Percentiles rank a stretch among this genome's conserved stretches.
Evolutionary conservation across 92 coral and sea anemone species (phyloP).

Genomic region (Metridium senile): DNA sequence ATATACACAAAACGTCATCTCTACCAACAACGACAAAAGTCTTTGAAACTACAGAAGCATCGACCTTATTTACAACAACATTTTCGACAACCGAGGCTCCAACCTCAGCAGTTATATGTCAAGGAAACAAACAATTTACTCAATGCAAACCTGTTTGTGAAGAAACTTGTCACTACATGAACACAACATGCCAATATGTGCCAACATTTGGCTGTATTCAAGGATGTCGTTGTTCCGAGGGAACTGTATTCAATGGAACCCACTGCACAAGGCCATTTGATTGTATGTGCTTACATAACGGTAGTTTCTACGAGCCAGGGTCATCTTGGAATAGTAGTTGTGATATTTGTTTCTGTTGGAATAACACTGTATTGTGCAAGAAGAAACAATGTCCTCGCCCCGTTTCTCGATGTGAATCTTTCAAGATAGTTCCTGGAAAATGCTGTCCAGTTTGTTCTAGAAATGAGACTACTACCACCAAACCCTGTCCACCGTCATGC

Average conservation of each 20-base stretch:
- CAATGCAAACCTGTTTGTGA: constrained; percentile 68
- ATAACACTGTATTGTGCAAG: constrained; percentile 68
- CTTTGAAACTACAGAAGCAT: background rate
- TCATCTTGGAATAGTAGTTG: constrained; percentile 74
- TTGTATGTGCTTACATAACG: constrained; percentile 64
- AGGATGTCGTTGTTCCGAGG: constrained; percentile 75
- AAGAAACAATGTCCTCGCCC: constrained; percentile 61
- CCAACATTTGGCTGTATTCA: constrained; percentile 42
- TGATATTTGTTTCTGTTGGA: constrained; percentile 79
- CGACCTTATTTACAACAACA: background rate
- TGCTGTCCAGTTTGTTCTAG: constrained; percentile 71
- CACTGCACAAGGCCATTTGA: constrained; percentile 74
- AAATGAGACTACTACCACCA: constrained; percentile 22
- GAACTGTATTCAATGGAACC: constrained; percentile 81
- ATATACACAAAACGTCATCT: background rate
- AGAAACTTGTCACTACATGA: constrained; percentile 76
- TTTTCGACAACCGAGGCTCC: constrained; percentile 18
- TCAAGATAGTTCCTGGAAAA: constrained; percentile 49
- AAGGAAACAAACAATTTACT: constrained; percentile 48
- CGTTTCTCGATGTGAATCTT: constrained; percentile 45
- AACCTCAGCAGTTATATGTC: constrained; percentile 32
- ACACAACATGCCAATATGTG: constrained; percentile 41
- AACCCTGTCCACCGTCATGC: constrained; percentile 42
- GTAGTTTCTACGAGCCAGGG: constrained; percentile 64
- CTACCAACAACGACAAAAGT: background rate